Evolutionary conservation across 2,888 invertebrate species (phyloP), one percentile per base, ranked within the genome.

Genomic region (Pycnomerus fuliginosus): DNA sequence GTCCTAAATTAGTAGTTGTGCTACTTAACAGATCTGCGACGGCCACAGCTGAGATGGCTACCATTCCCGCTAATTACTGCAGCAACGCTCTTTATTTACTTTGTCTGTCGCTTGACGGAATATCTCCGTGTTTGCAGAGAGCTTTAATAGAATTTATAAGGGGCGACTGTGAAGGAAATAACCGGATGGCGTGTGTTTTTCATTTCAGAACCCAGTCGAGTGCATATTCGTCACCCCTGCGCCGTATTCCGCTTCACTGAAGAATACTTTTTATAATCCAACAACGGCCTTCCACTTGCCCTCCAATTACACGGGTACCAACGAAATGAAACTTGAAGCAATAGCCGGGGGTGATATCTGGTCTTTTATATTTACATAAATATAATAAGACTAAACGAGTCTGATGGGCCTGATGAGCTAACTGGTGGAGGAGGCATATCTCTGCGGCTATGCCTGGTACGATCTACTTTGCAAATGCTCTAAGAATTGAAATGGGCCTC

Each of bases 401-500:
- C 33, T 37, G 42, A 37, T 37, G 41, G 37, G 33, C 41, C 38
- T 42, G 42, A 46, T 38, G 41, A 42, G 37, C 31, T 43, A 10
- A 13, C 13, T 13, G 28, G 3, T 28, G 31, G 36, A 36, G 17
- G 25, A 22, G 38, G 32, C 4, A 20, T 8, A 5, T 4, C 43
- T 30, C 33, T 42, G 53, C 47, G 53, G 51, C 50, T 53, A 48
- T 50, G 53, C 52, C 52, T 48, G 51, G 53, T 48, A 55, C 65
- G 65, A 66, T 69, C 62, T 62, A 67, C 69, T 67, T 64, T 60
- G 65, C 65, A 66, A 69, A 68, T 68, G 67, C 63, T 62, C 61
- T 65, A 68, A 67, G 68, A 68, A 66, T 68, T 67, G 68, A 69
- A 68, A 69, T 68, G 64, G 64, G 64, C 58, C 65, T 70, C 67